Percentiles rank a stretch among this genome's conserved stretches.
These are phyloP conservation scores for Limenitis camilla DNA, from an alignment of 2,888 invertebrate genomes.

Conservation along the genomic window DNA sequence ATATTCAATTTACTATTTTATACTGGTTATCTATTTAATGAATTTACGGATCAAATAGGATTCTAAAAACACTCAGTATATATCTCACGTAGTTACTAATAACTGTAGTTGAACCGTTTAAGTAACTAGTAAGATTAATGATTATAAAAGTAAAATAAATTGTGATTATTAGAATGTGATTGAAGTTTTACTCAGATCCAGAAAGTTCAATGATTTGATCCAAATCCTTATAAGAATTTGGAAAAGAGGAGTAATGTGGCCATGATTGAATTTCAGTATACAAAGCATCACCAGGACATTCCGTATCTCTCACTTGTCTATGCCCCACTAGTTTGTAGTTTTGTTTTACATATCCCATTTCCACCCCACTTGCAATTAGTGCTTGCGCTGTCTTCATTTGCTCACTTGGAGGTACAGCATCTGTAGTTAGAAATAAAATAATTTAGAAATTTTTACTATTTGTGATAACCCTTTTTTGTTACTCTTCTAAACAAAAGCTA, in stretches of 20 bases:
- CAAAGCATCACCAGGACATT: conserved; percentile 78
- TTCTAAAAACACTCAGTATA: too few relatives aligned
- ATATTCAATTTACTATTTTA: too few relatives aligned
- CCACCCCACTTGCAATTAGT: conserved; percentile 77
- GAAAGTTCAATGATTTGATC: conserved; percentile 33
- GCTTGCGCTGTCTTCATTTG: conserved; percentile 75
- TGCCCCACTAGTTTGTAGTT: conserved; percentile 78
- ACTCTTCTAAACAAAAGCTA: too few relatives aligned
- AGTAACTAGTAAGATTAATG: neutral
- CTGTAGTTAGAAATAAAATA: too few relatives aligned
- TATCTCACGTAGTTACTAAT: too few relatives aligned
- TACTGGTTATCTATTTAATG: too few relatives aligned
- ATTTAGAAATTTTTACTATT: too few relatives aligned
- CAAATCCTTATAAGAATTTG: conserved; percentile 37
- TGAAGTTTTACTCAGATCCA: conserved; percentile 6
- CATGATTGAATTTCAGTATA: conserved; percentile 76
- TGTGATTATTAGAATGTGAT: too few relatives aligned
- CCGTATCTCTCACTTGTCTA: conserved; percentile 62
- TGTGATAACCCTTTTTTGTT: too few relatives aligned
- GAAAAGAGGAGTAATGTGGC: conserved; percentile 66
- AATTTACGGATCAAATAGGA: too few relatives aligned
- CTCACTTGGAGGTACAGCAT: conserved; percentile 69
- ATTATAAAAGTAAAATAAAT: neutral
- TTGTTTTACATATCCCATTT: conserved; percentile 72
- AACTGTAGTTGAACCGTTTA: neutral